Evolutionary conservation across 2,797 vertebrate genomes (phyloP), one percentile per base, ranked within the genome.

Genomic region (Coregonus suidteri): DNA sequence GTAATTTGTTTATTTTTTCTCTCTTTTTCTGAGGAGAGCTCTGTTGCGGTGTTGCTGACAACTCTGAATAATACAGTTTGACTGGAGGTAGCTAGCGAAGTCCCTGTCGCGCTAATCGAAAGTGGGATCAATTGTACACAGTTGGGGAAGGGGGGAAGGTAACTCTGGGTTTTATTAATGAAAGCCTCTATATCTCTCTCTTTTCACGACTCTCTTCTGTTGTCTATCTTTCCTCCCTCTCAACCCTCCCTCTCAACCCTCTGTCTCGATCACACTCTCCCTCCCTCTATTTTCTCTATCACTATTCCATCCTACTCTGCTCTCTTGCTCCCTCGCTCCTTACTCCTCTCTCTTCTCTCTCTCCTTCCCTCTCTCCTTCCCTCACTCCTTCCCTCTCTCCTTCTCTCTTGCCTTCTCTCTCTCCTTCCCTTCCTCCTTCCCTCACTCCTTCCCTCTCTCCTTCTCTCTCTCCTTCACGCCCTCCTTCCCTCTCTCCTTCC

Each of bases 61-160:
- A 75, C 51, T 35, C 77, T 77, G 79, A 85, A 86, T 84, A 87
- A 88, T 83, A 79, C 82, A 83, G 80, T 81, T 83, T 79, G 86
- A 77, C 78, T 85, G 82, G 20, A 47, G 35, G 35, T 69, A 75
- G 56, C 66, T 47, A 35, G 53, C 15, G 2, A 52, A 30, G 34
- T 25, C 69, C n/a, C 47, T 52, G 69, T n/a, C 0, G 41, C 1
- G 47, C 41, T 14, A 53, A 25, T 1, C 47, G 11, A 13, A 67
- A 62, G 65, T 20, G 53, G 74, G 81, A 76, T 72, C 81, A 79
- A 75, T 64, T 80, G 78, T 71, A 11, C 34, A 9, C 20, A 25
- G 67, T 68, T 71, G 34, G 65, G 68, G 73, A 76, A 53, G 30
- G 67, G 41, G 51, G 35, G 54, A 66, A 73, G 62, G 53, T 35